Base-by-base conservation (phyloP, 2,888 invertebrate species). In the Pollenia angustigena region DNA sequence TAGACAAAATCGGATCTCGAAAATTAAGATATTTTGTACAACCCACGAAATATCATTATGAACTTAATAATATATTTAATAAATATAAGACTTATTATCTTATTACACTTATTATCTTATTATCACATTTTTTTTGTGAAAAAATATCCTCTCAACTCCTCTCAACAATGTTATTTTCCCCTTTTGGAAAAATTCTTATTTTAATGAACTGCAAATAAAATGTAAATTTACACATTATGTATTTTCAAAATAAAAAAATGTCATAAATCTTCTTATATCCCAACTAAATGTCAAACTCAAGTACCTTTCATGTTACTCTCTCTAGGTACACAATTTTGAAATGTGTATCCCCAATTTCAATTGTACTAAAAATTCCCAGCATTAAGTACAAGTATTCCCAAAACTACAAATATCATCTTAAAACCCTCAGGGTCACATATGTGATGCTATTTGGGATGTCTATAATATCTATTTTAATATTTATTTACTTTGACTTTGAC, bases 401-500 rank as follows among this genome's bases (percentile, higher is more conserved):
- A 74, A 60, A 64, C 66, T 48, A 68, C 16, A 10, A 16, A 72
- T 2, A 54, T 52, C n/a, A 32, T 40, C 40, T n/a, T 52, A 44
- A 68, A 14, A 52, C 2, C 42, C 78, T 79, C n/a, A 50, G 64
- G 64, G 64, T 58, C 66, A 72, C 78, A 78, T 23, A 56, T 64
- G 66, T 66, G 56, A 66, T 58, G n/a, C 44, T 23, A 14, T 16
- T 16, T 66, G 71, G 8, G 1, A 23, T 66, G 40, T 75, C 16
- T 46, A 8, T 60, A 50, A 74, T 64, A 50, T 14, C 23, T 23
- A 50, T 18, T 71, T 71, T 23, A 52, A 23, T 62, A 50, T n/a
- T 54, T 54, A 81, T n/a, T 46, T 18, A 32, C 2, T 50, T 60
- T 79, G 58, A 79, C 79, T 72, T 72, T 79, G 79, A 84, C 79